These are phyloP conservation scores for Macaria liturata DNA, from an alignment of 2,888 invertebrate species.

Conservation along the genomic window DNA sequence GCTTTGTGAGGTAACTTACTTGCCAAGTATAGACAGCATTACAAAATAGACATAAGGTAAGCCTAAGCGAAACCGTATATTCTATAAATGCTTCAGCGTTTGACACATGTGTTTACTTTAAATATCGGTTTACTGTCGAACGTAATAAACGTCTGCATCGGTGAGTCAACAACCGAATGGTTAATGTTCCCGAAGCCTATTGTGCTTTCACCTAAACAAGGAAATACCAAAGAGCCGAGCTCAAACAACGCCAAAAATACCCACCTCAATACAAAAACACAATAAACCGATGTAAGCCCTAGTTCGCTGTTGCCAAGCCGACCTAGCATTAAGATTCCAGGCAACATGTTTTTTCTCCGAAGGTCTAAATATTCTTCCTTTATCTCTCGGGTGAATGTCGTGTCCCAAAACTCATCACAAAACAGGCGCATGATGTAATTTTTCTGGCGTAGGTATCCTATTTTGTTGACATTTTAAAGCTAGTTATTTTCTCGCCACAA, in stretches of 20 bases:
- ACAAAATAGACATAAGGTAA: neutral
- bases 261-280: constrained; percentile 48
- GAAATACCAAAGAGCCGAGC: constrained; percentile 55
- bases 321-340: constrained; percentile 17
- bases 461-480: constrained; percentile 7
- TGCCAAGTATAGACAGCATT: no score
- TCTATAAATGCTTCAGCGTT: constrained; percentile 13
- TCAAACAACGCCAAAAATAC: constrained; percentile 65
- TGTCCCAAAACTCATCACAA: constrained; percentile 1
- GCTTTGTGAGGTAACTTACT: no score
- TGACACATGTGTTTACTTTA: constrained; percentile 20
- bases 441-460: constrained; percentile 2
- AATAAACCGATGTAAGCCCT: constrained; percentile 37
- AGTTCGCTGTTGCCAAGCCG: constrained; percentile 33
- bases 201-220: constrained; percentile 58
- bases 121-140: constrained; percentile 41
- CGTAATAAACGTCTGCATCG: constrained; percentile 43
- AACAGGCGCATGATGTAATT: no score
- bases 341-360: constrained; percentile 17
- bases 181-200: constrained; percentile 47
- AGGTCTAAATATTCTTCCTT: neutral
- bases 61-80: constrained; percentile 5
- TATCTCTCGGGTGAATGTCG: no score
- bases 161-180: constrained; percentile 42
- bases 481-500: constrained; percentile 18